phyloP scores from a whole-genome alignment of 2,888 invertebrate genomes.

The Alsophila aescularia region DNA sequence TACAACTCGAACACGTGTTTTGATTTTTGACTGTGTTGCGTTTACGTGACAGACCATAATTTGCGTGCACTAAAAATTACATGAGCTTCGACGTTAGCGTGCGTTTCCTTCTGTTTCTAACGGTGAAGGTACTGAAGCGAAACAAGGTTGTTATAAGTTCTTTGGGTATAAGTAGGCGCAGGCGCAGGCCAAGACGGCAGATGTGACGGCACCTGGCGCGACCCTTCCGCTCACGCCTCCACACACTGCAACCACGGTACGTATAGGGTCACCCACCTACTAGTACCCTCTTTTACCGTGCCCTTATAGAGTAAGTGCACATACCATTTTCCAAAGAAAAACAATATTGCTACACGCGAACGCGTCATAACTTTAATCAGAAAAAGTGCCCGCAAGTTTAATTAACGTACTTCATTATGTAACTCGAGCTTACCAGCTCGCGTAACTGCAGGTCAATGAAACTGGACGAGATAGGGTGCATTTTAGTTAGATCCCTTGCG shows the following conservation, averaged over 20 bases:
- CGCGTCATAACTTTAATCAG: conserved; percentile 66
- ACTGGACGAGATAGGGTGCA: conserved; percentile 51
- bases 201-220: conserved; percentile 81
- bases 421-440: conserved; percentile 51
- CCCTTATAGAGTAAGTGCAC: conserved; percentile 57
- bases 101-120: conserved; percentile 46
- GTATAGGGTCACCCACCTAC: conserved; percentile 77
- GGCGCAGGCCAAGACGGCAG: conserved; percentile 74
- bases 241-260: conserved; percentile 40
- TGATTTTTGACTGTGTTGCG: neutral
- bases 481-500: conserved; percentile 46
- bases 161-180: conserved; percentile 56
- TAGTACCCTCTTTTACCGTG: conserved; percentile 63
- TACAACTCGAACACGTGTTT: conserved; percentile 17
- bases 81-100: conserved; percentile 4
- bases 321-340: conserved; percentile 53
- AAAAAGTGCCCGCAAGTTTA: conserved; percentile 59
- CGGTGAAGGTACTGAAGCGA: conserved; percentile 68
- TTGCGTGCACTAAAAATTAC: conserved; percentile 1
- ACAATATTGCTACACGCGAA: conserved; percentile 73
- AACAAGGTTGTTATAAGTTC: conserved; percentile 58
- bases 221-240: conserved; percentile 75
- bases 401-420: conserved; percentile 46
- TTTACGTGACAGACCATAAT: neutral
- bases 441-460: conserved; percentile 57